Conservation (phyloP, 1,140 invertebrate genomes). For the Zophobas morio region DNA sequence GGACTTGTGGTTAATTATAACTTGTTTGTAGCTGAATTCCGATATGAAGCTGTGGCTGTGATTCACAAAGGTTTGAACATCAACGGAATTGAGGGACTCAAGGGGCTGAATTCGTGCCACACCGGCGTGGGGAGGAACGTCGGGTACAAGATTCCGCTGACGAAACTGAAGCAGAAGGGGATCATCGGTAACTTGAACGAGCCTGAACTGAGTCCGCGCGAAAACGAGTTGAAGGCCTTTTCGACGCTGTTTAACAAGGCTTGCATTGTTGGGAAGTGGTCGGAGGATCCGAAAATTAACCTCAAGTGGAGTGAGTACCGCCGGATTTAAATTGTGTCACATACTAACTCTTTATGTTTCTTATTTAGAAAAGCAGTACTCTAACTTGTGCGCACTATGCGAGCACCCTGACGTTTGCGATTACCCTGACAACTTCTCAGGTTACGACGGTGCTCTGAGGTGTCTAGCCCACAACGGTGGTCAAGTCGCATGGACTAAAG, state of each 20-base stretch:
- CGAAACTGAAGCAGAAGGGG: slow-evolving; percentile 79
- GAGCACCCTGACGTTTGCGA: slow-evolving; percentile 82
- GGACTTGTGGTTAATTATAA: neutral
- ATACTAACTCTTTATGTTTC: slow-evolving; percentile 2
- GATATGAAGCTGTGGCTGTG: slow-evolving; percentile 85
- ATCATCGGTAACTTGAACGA: slow-evolving; percentile 78
- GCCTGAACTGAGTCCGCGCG: slow-evolving; percentile 78
- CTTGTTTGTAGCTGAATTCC: slow-evolving; percentile 74
- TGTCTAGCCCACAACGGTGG: slow-evolving; percentile 86
- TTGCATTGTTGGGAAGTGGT: slow-evolving; percentile 86
- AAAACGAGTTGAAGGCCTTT: slow-evolving; percentile 81
- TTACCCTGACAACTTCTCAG: slow-evolving; percentile 86
- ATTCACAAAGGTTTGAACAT: slow-evolving; percentile 80
- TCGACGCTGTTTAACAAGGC: slow-evolving; percentile 82
- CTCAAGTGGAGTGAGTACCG: slow-evolving; percentile 76
- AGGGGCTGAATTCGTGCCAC: slow-evolving; percentile 84
- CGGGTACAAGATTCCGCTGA: slow-evolving; percentile 83
- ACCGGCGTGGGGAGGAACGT: slow-evolving; percentile 85
- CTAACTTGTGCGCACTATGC: slow-evolving; percentile 81
- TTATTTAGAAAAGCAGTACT: slow-evolving; percentile 77
- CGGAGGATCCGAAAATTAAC: slow-evolving; percentile 79
- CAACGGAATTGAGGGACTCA: slow-evolving; percentile 75
- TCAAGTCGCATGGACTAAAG: slow-evolving; percentile 88
- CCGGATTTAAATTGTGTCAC: neutral
- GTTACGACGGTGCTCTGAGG: slow-evolving; percentile 86